A percentile compares a stretch with the other conserved stretches of the same genome.
Evolutionary conservation across 1,140 invertebrate genomes (phyloP).

Genomic region (Yoshiicerus persimilis): DNA sequence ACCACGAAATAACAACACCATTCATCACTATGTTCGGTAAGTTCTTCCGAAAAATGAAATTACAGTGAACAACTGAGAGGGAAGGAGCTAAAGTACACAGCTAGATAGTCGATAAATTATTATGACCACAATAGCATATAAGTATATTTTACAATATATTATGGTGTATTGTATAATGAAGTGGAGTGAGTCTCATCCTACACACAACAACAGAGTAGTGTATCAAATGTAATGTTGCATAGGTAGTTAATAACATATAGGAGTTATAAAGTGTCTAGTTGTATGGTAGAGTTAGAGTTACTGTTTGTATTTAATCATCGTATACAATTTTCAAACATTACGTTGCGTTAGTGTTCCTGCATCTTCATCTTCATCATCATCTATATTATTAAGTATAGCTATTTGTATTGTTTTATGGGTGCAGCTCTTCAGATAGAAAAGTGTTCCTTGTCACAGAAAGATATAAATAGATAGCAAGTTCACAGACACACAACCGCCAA

Average conservation of each 20-base stretch:
- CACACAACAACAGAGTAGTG: not conserved
- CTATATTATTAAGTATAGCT: not conserved
- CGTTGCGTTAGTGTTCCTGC: not conserved
- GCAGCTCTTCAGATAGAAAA: not conserved
- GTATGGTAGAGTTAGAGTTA: not conserved
- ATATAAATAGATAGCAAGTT: not conserved
- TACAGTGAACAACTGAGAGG: not conserved
- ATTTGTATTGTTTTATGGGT: slow-evolving; percentile 4
- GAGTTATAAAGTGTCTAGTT: not conserved
- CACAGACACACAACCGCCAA: not conserved
- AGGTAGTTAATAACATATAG: too few relatives aligned
- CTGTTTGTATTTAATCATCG: not conserved
- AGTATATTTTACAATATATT: not conserved
- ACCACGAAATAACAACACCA: not conserved
- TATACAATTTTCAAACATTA: not conserved
- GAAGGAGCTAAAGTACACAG: not conserved
- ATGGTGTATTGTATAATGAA: not conserved
- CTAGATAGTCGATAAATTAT: not conserved
- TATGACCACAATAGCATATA: not conserved
- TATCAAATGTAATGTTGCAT: not conserved
- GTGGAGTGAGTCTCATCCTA: not conserved
- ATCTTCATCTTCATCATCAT: not conserved
- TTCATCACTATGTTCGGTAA: not conserved
- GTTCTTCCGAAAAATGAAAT: not conserved
- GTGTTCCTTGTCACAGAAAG: not conserved